phyloP scores from a whole-genome alignment of 2,113 vertebrate species.

The Leptosomus discolor region DNA sequence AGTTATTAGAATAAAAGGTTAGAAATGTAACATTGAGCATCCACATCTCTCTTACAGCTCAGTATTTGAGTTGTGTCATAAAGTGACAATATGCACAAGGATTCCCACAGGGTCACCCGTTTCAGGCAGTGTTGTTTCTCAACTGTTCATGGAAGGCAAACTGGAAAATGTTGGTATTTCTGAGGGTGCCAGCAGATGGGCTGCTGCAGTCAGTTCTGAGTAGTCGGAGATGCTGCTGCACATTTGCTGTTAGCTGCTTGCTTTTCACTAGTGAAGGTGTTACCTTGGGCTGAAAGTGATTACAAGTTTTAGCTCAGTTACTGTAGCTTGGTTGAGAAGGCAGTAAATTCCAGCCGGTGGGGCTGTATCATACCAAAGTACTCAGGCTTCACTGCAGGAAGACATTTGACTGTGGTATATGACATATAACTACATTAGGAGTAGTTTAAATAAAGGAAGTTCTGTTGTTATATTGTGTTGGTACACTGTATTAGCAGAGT shows the following conservation, averaged over 20 bases:
- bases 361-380: not conserved
- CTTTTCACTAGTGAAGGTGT: not conserved
- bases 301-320: not conserved
- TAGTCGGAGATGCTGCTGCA: not conserved
- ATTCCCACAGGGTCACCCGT: not conserved
- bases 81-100: not conserved
- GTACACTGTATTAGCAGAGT: not conserved
- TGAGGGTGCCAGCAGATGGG: not conserved
- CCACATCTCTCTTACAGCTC: not conserved
- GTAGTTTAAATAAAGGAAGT: not conserved
- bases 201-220: not conserved
- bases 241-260: not conserved
- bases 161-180: not conserved
- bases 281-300: not conserved
- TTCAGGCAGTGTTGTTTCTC: not conserved
- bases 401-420: not conserved
- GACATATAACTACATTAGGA: fast-evolving
- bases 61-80: not conserved
- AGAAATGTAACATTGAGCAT: not conserved
- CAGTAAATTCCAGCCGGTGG: not conserved
- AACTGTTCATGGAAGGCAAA: not conserved
- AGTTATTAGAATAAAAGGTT: not conserved
- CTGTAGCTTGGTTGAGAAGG: not conserved
- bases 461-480: not conserved
- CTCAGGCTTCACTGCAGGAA: not conserved